These are phyloP conservation scores for Drosophila pseudotalamancana DNA, from an alignment of 2,888 invertebrate genomes.

Conservation along the genomic window DNA sequence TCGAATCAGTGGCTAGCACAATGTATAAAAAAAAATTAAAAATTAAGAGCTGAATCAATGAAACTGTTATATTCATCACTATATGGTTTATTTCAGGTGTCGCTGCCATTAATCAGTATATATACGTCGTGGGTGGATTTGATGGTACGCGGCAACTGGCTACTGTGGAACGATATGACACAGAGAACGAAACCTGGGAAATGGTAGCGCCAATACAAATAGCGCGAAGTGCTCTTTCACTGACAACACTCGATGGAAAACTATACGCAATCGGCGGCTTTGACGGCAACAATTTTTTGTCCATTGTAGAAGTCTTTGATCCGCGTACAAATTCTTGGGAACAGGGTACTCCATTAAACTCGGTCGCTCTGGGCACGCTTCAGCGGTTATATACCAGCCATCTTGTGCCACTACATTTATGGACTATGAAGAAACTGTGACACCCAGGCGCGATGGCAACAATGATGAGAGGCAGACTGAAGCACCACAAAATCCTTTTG, in stretches of 20 bases:
- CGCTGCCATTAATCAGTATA: conserved; percentile 92
- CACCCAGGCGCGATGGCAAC: conserved; percentile 39
- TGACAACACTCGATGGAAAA: conserved; percentile 93
- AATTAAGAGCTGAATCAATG: no score
- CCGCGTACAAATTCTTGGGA: conserved; percentile 91
- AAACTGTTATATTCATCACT: background rate
- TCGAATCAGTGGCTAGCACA: no score
- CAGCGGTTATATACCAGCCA: conserved; percentile 93
- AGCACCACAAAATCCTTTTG: conserved; percentile 28
- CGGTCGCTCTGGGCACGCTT: conserved; percentile 96
- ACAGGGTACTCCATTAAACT: conserved; percentile 90
- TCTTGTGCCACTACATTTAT: conserved; percentile 85
- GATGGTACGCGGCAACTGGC: conserved; percentile 93
- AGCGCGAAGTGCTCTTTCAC: conserved; percentile 94
- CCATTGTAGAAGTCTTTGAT: conserved; percentile 95
- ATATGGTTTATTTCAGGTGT: conserved; percentile 86
- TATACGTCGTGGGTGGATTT: conserved; percentile 98
- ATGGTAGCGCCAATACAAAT: conserved; percentile 90
- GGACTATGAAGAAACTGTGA: conserved; percentile 79
- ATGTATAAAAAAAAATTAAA: no score
- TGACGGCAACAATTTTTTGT: conserved; percentile 93
- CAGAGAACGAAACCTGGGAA: conserved; percentile 92
- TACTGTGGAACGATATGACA: conserved; percentile 94
- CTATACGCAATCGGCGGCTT: conserved; percentile 97
- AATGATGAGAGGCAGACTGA: conserved; percentile 32